A percentile compares a stretch with the other conserved stretches of the same genome.
Conservation (phyloP, 1,140 invertebrate genomes). For the Brachionus angularis region DNA sequence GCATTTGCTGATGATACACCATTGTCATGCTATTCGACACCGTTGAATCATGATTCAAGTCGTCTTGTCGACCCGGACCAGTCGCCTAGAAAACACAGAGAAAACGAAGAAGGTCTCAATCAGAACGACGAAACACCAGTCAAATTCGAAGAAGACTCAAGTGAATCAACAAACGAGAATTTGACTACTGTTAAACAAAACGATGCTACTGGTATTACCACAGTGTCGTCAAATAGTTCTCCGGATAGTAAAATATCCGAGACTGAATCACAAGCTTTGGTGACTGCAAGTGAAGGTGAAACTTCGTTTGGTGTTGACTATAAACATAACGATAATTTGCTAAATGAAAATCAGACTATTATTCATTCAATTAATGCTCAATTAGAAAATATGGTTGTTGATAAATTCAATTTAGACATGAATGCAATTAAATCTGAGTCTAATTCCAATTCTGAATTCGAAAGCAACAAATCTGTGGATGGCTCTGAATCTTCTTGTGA, state of each 20-base stretch:
- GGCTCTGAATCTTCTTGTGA: neutral
- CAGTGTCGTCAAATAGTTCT: neutral
- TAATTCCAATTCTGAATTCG: neutral
- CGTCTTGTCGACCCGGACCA: constrained; percentile 6
- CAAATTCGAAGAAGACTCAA: too few relatives aligned
- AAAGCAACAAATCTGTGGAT: constrained; percentile 32
- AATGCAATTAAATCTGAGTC: too few relatives aligned
- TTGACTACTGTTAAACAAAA: neutral
- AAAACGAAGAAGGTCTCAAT: constrained; percentile 7
- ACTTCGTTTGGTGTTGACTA: neutral
- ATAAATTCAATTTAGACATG: too few relatives aligned
- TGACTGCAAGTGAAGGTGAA: constrained; percentile 26
- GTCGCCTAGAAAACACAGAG: constrained; percentile 11
- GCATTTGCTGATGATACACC: constrained; percentile 19
- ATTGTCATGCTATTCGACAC: constrained; percentile 13
- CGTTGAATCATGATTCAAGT: constrained; percentile 29
- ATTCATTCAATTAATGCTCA: too few relatives aligned
- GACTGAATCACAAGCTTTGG: constrained; percentile 27
- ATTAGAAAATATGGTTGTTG: too few relatives aligned
- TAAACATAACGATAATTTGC: too few relatives aligned
- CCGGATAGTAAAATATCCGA: constrained; percentile 19
- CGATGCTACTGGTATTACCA: neutral
- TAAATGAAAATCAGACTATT: neutral
- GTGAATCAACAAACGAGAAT: too few relatives aligned
- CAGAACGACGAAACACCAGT: constrained; percentile 28